Evolutionary conservation across 2,888 invertebrate genomes (phyloP).

Genomic region (Drosophila affinis): DNA sequence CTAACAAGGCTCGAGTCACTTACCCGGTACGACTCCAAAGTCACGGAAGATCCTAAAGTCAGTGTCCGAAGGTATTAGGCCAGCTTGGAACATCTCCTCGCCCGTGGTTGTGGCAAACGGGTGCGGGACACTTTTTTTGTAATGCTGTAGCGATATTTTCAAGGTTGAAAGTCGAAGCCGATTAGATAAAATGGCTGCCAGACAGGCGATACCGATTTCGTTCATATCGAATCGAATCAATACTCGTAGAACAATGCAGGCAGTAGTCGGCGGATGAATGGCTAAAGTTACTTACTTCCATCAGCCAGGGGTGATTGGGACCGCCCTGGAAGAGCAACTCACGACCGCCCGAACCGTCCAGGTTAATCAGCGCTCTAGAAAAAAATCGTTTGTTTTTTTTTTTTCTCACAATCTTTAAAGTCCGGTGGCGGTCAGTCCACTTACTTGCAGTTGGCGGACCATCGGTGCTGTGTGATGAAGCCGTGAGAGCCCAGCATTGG

Average conservation of each 20-base stretch:
- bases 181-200: slow-evolving; percentile 32
- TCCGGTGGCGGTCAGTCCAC: slow-evolving; percentile 10
- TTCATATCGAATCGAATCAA: slow-evolving; percentile 24
- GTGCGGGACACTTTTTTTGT: slow-evolving; percentile 84
- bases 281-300: slow-evolving; percentile 83
- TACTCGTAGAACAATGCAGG: not conserved
- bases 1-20: not conserved
- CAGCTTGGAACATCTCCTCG: slow-evolving; percentile 88
- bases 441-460: slow-evolving; percentile 89
- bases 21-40: slow-evolving; percentile 86
- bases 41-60: slow-evolving; percentile 88
- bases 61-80: slow-evolving; percentile 87
- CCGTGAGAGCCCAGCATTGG: slow-evolving; percentile 88
- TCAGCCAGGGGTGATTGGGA: slow-evolving; percentile 88
- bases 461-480: slow-evolving; percentile 89
- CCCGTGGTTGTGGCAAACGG: slow-evolving; percentile 85
- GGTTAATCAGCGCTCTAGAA: slow-evolving; percentile 90
- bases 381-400: not conserved
- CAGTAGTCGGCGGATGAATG: not conserved
- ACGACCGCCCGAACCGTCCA: slow-evolving; percentile 96
- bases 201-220: slow-evolving; percentile 22
- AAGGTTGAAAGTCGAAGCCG: slow-evolving; percentile 22
- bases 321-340: slow-evolving; percentile 96
- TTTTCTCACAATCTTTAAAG: not conserved
- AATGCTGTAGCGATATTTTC: slow-evolving; percentile 79